Evolutionary conservation across 1,140 invertebrate genomes (phyloP).

Genomic region (Penaeus vannamei): DNA sequence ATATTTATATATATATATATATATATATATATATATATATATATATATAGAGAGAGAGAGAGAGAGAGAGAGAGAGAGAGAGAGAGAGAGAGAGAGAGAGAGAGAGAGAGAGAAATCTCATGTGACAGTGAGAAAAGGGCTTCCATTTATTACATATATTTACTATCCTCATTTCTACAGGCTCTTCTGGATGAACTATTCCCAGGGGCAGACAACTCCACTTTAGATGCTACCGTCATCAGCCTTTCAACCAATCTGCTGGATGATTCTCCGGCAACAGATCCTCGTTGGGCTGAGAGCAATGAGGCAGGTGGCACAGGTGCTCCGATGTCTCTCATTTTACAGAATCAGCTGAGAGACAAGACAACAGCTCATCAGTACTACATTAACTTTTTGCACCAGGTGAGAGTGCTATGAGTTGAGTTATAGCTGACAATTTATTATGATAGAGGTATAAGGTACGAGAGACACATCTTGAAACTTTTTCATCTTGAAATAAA

Average conservation of each 20-base stretch:
- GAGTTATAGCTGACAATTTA: neutral
- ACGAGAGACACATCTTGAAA: too few relatives aligned
- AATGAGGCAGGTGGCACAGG: slow-evolving; percentile 66
- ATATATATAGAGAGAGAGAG: neutral
- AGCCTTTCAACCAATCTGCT: slow-evolving; percentile 84
- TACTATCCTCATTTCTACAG: slow-evolving; percentile 74
- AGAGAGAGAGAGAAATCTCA: neutral
- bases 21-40: neutral
- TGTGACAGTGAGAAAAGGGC: neutral
- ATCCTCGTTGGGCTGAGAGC: slow-evolving; percentile 85
- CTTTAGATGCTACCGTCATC: slow-evolving; percentile 80
- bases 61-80: too few relatives aligned
- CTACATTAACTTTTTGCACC: slow-evolving; percentile 65
- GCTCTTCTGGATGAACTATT: slow-evolving; percentile 81
- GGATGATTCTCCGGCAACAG: slow-evolving; percentile 89
- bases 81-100: too few relatives aligned
- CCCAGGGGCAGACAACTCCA: slow-evolving; percentile 76
- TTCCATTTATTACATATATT: neutral
- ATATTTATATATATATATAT: too few relatives aligned
- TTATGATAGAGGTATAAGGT: too few relatives aligned
- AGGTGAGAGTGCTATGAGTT: slow-evolving; percentile 49
- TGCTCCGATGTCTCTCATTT: slow-evolving; percentile 80
- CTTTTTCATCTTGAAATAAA: too few relatives aligned
- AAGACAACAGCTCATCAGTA: slow-evolving; percentile 84
- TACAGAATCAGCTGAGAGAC: slow-evolving; percentile 86